These are phyloP conservation scores for Phaedon cochleariae DNA, from an alignment of 2,888 invertebrate genomes.

Conservation along the genomic window DNA sequence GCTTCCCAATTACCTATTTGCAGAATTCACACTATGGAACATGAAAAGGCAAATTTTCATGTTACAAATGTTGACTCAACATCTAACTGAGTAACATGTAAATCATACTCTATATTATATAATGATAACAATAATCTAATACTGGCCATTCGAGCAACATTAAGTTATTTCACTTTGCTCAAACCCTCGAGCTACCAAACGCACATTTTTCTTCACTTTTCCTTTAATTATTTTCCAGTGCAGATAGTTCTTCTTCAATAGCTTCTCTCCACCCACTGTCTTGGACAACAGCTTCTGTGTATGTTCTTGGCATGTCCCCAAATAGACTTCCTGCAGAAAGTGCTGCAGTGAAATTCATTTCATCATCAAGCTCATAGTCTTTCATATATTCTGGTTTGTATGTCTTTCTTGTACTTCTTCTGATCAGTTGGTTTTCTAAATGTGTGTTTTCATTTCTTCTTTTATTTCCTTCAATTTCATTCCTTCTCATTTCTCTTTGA, in stretches of 20 bases:
- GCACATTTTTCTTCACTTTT: slow-evolving; percentile 33
- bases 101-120: slow-evolving; percentile 32
- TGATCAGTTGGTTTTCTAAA: not conserved
- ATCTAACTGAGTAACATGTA: slow-evolving; percentile 13
- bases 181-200: slow-evolving; percentile 43
- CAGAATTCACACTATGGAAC: no score
- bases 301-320: slow-evolving; percentile 35
- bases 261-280: slow-evolving; percentile 34
- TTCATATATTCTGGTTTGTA: slow-evolving; percentile 25
- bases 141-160: slow-evolving; percentile 41
- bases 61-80: no score
- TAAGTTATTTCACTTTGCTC: slow-evolving; percentile 30
- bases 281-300: slow-evolving; percentile 27
- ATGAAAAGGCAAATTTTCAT: no score
- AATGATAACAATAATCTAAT: slow-evolving; percentile 38
- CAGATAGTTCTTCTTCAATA: slow-evolving; percentile 34
- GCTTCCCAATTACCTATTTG: no score
- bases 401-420: slow-evolving; percentile 22
- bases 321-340: slow-evolving; percentile 27
- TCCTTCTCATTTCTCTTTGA: not conserved
- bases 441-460: not conserved
- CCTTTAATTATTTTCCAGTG: slow-evolving; percentile 34
- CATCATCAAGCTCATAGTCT: slow-evolving; percentile 19
- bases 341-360: slow-evolving; percentile 15
- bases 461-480: slow-evolving; percentile 1